Conservation (phyloP, 2,113 vertebrate species). For the Poecile atricapillus region DNA sequence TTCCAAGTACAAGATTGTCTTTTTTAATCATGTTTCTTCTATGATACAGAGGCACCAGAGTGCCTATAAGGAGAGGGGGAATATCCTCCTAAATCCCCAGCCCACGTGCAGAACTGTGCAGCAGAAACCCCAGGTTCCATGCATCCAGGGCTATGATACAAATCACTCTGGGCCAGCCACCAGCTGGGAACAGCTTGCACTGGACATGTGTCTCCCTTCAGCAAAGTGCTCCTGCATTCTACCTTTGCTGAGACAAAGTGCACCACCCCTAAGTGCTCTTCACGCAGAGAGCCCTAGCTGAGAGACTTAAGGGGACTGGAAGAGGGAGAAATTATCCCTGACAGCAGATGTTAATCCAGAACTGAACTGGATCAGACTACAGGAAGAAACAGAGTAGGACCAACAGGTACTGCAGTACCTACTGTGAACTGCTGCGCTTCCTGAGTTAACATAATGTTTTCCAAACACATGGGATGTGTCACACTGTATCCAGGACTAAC, state of each 20-base stretch:
- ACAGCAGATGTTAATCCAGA: background rate
- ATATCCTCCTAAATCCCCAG: background rate
- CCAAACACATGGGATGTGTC: background rate
- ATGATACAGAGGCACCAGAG: background rate
- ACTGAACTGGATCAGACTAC: background rate
- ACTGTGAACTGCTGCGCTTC: background rate
- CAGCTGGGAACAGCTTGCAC: background rate
- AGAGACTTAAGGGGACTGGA: background rate
- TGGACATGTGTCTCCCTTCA: fast-evolving
- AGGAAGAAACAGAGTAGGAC: background rate
- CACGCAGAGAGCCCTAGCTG: background rate
- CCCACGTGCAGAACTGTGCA: background rate
- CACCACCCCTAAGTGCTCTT: background rate
- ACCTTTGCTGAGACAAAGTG: background rate
- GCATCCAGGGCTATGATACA: background rate
- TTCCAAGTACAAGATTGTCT: background rate
- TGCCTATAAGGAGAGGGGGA: background rate
- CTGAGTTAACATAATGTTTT: background rate
- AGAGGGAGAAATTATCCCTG: background rate
- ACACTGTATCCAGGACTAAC: background rate
- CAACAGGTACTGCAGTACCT: background rate
- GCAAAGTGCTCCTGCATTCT: background rate
- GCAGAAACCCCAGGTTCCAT: background rate
- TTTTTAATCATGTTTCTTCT: background rate
- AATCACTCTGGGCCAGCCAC: background rate